Base-by-base conservation (phyloP, 30 jellyfish, hydroid and myxozoan genomes). In the Catostylus mosaicus region DNA sequence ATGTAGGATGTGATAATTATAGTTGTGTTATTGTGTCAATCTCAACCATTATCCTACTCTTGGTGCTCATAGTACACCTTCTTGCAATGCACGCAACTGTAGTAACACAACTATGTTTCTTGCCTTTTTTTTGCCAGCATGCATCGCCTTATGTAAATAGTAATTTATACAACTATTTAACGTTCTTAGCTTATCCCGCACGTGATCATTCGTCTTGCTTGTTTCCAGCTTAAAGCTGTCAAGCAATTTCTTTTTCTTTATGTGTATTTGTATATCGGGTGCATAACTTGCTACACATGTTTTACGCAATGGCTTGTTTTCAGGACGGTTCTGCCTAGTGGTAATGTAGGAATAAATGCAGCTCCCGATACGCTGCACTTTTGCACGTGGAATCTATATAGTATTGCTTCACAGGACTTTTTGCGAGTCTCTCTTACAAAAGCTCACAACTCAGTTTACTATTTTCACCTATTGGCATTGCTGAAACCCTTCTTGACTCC, bases 51-150 rank as follows among this genome's bases (percentile, higher is more conserved):
- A 69, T 46, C 61, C 89, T 78, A 12, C 70, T 69, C 80, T 38
- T 60, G 24, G 67, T 40, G 57, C 69, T 78, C 27, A 59, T 24
- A 64, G 61, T 78, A 78, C 68, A 57, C 36, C 61, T 36, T 78
- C 66, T 78, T 78, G 60, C 70, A 62, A 11, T 78, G 70, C 70
- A 34, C 82, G 34, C 77, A 33, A 30, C 40, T 38, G 70, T 82
- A 78, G 56, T 16, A 43, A 40, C 40, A 23, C 69, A 57, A 32
- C 40, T 30, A 33, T 62, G 89, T 62, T 62, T 64, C 70, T 62
- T 78, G 69, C 83, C 84, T n/a, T 43, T 46, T 62, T 70, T 62
- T 78, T 67, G 82, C 89, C 84, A 67, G 62, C 82, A n/a, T 78
- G 82, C 76, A 63, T 78, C 89, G 61, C 65, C 35, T 61, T 78